A percentile compares a stretch with the other conserved stretches of the same genome.
These are phyloP conservation scores for Chaenogobius annularis DNA, from an alignment of 2,113 vertebrate species.

Conservation along the genomic window DNA sequence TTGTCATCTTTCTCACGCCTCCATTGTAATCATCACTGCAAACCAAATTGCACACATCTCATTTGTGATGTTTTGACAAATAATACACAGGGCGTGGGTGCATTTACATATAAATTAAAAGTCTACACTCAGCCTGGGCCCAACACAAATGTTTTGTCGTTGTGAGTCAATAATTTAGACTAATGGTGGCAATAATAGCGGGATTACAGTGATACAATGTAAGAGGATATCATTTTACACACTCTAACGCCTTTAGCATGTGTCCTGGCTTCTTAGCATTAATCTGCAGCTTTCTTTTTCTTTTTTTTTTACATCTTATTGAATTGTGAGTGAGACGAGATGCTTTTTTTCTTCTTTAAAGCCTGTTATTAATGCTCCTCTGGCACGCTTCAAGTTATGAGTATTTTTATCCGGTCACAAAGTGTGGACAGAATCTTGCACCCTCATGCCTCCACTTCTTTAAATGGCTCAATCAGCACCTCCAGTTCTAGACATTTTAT, in stretches of 20 bases:
- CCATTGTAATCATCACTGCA: constrained; percentile 47
- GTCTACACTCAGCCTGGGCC: constrained; percentile 26
- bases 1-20: constrained; percentile 29
- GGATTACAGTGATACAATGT: constrained; percentile 52
- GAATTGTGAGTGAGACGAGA: constrained; percentile 12
- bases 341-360: constrained; percentile 23
- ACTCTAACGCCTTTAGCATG: constrained; percentile 16
- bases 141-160: constrained; percentile 34
- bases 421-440: constrained; percentile 2
- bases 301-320: constrained; percentile 1
- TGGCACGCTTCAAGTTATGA: constrained; percentile 11
- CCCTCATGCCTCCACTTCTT: constrained; percentile 23
- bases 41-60: constrained; percentile 55
- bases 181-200: constrained; percentile 67
- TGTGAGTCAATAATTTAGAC: constrained; percentile 66
- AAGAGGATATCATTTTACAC: constrained; percentile 50
- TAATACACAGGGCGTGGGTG: constrained; percentile 54
- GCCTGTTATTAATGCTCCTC: constrained; percentile 34
- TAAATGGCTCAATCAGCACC: constrained; percentile 14
- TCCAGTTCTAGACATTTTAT: constrained; percentile 18
- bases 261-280: constrained; percentile 34
- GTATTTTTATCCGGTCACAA: constrained; percentile 33
- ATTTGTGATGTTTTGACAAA: constrained; percentile 70
- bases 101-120: constrained; percentile 78
- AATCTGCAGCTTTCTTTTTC: constrained; percentile 24